phyloP scores from a whole-genome alignment of 2,113 vertebrate species.

The Nesogale talazaci region DNA sequence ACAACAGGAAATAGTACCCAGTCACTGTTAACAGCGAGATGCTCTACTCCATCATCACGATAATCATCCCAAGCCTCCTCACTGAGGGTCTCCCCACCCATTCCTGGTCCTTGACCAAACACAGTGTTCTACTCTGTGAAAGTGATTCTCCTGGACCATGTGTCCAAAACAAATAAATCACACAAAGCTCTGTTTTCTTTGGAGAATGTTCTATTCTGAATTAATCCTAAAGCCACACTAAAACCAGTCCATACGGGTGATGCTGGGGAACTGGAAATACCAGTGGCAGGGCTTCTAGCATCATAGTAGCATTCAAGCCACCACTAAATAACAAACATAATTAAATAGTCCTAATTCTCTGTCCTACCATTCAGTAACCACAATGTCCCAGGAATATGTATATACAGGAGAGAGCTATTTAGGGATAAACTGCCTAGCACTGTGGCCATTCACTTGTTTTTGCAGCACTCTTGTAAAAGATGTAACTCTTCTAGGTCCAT shows the following conservation, averaged over 20 bases:
- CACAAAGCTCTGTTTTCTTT: background rate
- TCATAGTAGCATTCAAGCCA: background rate
- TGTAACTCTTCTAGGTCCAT: background rate
- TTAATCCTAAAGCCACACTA: background rate
- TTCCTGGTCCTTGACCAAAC: background rate
- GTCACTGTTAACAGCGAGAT: background rate
- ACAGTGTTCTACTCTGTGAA: background rate
- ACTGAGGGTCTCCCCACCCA: background rate
- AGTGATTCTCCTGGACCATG: background rate
- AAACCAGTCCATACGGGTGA: background rate
- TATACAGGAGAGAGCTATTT: too few relatives aligned
- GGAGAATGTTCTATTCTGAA: background rate
- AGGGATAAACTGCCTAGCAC: background rate
- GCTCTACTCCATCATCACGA: background rate
- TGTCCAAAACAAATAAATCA: background rate
- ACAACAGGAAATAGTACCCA: background rate
- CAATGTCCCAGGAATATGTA: too few relatives aligned
- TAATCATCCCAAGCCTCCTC: background rate
- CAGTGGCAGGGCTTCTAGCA: background rate
- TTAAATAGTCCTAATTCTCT: too few relatives aligned
- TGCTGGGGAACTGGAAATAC: background rate
- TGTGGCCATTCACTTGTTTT: background rate
- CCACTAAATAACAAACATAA: background rate
- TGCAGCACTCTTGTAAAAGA: background rate
- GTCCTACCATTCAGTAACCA: too few relatives aligned